Conservation (phyloP, 37 sponge, comb jelly and placozoan genomes). For the Ephydatia muelleri region DNA sequence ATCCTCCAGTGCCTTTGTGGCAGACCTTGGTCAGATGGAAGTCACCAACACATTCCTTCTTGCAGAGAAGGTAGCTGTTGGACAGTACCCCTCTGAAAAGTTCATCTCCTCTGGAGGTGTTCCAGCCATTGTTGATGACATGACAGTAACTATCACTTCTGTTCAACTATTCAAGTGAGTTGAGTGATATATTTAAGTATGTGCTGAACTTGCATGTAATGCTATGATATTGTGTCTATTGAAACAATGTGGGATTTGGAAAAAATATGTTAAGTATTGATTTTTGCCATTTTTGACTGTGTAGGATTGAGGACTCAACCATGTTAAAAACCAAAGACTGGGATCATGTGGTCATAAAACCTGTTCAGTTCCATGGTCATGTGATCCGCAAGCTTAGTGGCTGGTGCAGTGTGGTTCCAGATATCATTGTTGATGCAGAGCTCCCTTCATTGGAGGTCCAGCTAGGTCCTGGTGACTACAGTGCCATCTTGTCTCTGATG, state of each 20-base stretch:
- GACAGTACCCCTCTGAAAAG: background rate
- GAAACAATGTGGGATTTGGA: background rate
- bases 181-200: background rate
- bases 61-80: slow-evolving; percentile 10
- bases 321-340: background rate
- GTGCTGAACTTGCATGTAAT: background rate
- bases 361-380: slow-evolving; percentile 35
- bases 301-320: background rate
- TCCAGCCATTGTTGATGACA: slow-evolving; percentile 43
- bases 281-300: background rate
- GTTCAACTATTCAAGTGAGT: slow-evolving; percentile 43
- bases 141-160: slow-evolving; percentile 27
- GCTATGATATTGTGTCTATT: background rate
- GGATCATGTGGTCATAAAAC: slow-evolving; percentile 45
- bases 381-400: slow-evolving; percentile 44
- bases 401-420: slow-evolving; percentile 37
- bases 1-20: slow-evolving; percentile 31
- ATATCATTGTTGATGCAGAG: slow-evolving; percentile 18
- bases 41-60: slow-evolving; percentile 41
- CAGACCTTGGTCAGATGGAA: slow-evolving; percentile 41
- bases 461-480: background rate
- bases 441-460: slow-evolving; percentile 26
- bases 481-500: background rate
- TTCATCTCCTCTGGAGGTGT: slow-evolving; percentile 11
- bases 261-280: background rate